Evolutionary conservation across 2,797 vertebrate genomes (phyloP), one percentile per base, ranked within the genome.

Genomic region (Phoebastria nigripes): DNA sequence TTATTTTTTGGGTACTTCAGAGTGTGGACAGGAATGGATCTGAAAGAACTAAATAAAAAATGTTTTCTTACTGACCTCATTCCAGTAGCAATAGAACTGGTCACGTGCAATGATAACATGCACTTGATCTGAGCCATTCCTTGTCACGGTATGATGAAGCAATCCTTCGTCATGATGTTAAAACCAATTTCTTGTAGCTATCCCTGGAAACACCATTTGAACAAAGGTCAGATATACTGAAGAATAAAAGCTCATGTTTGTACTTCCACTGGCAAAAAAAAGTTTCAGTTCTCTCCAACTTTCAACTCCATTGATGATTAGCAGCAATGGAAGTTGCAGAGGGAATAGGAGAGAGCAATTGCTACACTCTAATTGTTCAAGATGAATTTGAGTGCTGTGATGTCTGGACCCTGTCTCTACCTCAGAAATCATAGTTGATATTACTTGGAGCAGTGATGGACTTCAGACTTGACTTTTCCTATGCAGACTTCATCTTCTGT

Each of bases 111-210:
- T 9, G 15, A 22, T 58, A 28, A 15, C 0, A 0, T 35, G 28
- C 19, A 2, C 19, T 59, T 59, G 39, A 11, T 46, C 37, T 77
- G 65, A 85, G 41, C 31, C 17, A 7, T 66, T 35, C 20, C 18
- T 44, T 42, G 14, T 37, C 47, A 29, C 0, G 0, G 14, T 35
- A 11, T n/a, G 37, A 15, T 33, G 51, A 74, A 74, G 21, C n/a
- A 77, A 33, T 74, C 46, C 29, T 88, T 61, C 0, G 0, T 81
- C 12, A 1, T 22, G 61, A 39, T n/a, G 41, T 20, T 56, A 42
- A 88, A 74, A 54, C 12, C 1, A 31, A 4, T 71, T 81, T 67
- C 28, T 47, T 52, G 21, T 39, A 73, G n/a, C 35, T 72, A 8
- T 71, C 69, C 6, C 31, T 59, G 49, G 24, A 66, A 86, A 54